Conservation (phyloP, 2,888 invertebrate genomes). For the Caenorhabditis sp. region DNA sequence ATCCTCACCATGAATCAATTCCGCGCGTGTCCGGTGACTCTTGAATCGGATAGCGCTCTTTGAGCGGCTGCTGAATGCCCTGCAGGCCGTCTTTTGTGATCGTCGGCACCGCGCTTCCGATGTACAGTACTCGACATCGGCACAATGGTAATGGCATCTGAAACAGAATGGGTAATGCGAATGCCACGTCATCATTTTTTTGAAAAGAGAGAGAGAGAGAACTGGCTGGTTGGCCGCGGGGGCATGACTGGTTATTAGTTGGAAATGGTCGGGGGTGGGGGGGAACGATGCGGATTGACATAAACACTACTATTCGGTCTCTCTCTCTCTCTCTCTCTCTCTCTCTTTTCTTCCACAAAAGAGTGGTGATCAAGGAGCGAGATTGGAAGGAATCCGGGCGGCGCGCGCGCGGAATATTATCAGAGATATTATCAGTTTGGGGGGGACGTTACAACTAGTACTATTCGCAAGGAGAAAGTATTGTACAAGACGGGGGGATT, state of each 20-base stretch:
- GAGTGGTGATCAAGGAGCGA: conserved; percentile 1
- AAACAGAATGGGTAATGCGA: conserved; percentile 5
- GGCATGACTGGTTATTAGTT: neutral
- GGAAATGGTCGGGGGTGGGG: neutral
- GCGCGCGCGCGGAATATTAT: too few species aligned
- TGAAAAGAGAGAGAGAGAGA: neutral
- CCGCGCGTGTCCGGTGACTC: conserved; percentile 90
- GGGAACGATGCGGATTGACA: conserved; percentile 25
- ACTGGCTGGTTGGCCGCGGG: neutral
- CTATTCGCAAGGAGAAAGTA: too few species aligned
- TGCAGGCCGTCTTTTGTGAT: conserved; percentile 94
- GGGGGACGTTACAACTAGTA: too few species aligned
- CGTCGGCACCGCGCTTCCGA: conserved; percentile 95
- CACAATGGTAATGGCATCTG: conserved; percentile 85
- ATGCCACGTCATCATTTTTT: too few species aligned
- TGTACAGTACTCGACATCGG: conserved; percentile 94
- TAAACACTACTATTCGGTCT: too few species aligned
- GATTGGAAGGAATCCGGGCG: neutral
- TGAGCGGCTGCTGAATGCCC: conserved; percentile 89
- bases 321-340: too few species aligned
- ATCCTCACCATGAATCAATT: conserved; percentile 90
- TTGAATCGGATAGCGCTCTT: conserved; percentile 95
- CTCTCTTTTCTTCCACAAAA: too few species aligned
- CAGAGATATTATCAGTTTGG: too few species aligned
- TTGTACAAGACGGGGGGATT: too few species aligned